These are phyloP conservation scores for Holothuria leucospilota DNA, from an alignment of 53 echinoderm and acorn worm species.

Conservation along the genomic window DNA sequence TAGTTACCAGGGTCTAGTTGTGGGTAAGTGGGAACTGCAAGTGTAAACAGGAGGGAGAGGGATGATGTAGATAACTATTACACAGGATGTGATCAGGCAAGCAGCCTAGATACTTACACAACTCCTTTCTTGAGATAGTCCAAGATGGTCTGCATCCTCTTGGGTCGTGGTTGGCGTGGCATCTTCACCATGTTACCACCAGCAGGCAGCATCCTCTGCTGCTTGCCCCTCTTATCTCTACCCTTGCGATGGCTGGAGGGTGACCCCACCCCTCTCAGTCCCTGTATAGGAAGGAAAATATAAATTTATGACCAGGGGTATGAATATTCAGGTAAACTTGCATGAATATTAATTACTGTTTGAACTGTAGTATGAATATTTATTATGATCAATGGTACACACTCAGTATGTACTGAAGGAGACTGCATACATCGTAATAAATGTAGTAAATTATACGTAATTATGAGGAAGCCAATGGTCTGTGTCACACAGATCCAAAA, in stretches of 20 bases:
- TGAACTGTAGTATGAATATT: too few species aligned
- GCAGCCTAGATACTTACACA: slow-evolving; percentile 63
- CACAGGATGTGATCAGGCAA: too few species aligned
- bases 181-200: slow-evolving; percentile 80
- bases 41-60: too few species aligned
- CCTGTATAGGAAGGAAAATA: slow-evolving; percentile 51
- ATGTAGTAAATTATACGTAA: too few species aligned
- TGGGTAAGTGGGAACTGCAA: too few species aligned
- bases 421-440: too few species aligned
- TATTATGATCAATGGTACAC: too few species aligned
- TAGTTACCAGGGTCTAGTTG: too few species aligned
- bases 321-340: background rate
- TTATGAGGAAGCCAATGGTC: background rate
- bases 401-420: too few species aligned
- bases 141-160: slow-evolving; percentile 85
- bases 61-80: too few species aligned
- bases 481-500: too few species aligned
- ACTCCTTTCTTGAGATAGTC: slow-evolving; percentile 88
- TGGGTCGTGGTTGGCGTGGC: slow-evolving; percentile 93
- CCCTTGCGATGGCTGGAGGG: slow-evolving; percentile 77
- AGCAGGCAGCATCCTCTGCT: slow-evolving; percentile 77
- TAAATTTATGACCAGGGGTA: background rate
- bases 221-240: slow-evolving; percentile 66
- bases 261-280: slow-evolving; percentile 79
- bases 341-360: background rate